Evolutionary conservation across 2,888 invertebrate genomes (phyloP), one percentile per base, ranked within the genome.

Genomic region (Oligia fasciuncula): DNA sequence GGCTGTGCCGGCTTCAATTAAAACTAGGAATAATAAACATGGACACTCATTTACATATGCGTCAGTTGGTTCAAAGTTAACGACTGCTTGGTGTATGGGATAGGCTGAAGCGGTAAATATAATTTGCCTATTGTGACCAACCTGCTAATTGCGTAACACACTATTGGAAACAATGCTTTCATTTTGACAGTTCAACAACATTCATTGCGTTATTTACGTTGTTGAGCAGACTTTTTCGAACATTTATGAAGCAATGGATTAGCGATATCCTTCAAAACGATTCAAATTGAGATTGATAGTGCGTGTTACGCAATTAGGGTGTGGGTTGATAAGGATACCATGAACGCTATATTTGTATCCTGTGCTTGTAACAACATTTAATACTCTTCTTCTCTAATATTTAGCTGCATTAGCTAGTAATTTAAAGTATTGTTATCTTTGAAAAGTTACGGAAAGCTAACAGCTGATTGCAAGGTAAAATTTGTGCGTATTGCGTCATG

Each of bases 21-120:
- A 94, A 94, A 92, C 94, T 92, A 92, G 92, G 82, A 94, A 94
- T 92, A 95, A 95, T 94, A 95, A 94, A 94, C 94, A 93, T 81
- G 87, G 89, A 87, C 88, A 88, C 92, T 94, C 94, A 94, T 94
- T 94, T 94, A 93, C 94, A 92, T 92, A 90, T 88, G 89, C 91
- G 91, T 91, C 92, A 92, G 93, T 92, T 92, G 92, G 93, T 91
- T 91, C 91, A 85, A 92, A 93, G 89, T 92, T 93, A 91, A 93
- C 91, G 91, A 91, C 87, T 81, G 84, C 67, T 35, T 90, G 91
- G 91, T 75, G 1, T 73, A 91, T 90, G 81, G 68, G 43, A 84
- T 8, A 73, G 68, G 85, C 69, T 80, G 73, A 76, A 78, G 89
- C 85, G 78, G 49, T 4, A 35, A 51, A 35, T 69, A 19, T 35